Evolutionary conservation across 1,140 invertebrate species (phyloP), one percentile per base, ranked within the genome.

Genomic region (Diprion similis): DNA sequence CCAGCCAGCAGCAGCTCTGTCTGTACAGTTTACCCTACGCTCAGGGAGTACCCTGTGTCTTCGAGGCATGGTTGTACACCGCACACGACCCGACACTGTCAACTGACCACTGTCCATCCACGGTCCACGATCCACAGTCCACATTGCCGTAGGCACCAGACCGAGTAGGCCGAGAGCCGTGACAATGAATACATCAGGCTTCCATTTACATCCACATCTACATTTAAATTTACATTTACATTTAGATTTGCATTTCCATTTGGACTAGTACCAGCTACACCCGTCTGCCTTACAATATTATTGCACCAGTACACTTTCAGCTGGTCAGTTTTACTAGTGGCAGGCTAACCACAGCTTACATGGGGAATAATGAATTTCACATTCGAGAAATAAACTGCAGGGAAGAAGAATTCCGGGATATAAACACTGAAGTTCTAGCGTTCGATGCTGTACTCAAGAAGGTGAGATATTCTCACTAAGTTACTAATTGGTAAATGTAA

Each of bases 71-170:
- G 51, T 59, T 59, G 11, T 59, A 59, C 51, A 59, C 4, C 11
- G 51, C 11, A n/a, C 51, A n/a, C 51, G 51, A 59, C n/a, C 11
- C 51, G 51, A n/a, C 51, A 59, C 11, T 59, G 51, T 59, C 51
- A 59, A 59, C 51, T n/a, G 51, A 59, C 51, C 51, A 59, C 51
- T 59, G 51, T 59, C 51, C 51, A 59, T 37, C 51, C n/a, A n/a
- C n/a, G 51, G 51, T n/a, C 51, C n/a, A n/a, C n/a, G 48, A 10
- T 51, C 9, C 51, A 59, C 11, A 59, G 51, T 59, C 51, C 11
- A 59, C 51, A 59, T 59, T 4, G 51, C 51, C n/a, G 51, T 59
- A n/a, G 51, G 11, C 51, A 59, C 51, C 51, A 8, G 51, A 59
- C 51, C 51, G 51, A 59, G 51, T 11, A 59, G 2, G 51, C n/a